Conservation (phyloP, 2,797 vertebrate species). For the Channallabes apus region DNA sequence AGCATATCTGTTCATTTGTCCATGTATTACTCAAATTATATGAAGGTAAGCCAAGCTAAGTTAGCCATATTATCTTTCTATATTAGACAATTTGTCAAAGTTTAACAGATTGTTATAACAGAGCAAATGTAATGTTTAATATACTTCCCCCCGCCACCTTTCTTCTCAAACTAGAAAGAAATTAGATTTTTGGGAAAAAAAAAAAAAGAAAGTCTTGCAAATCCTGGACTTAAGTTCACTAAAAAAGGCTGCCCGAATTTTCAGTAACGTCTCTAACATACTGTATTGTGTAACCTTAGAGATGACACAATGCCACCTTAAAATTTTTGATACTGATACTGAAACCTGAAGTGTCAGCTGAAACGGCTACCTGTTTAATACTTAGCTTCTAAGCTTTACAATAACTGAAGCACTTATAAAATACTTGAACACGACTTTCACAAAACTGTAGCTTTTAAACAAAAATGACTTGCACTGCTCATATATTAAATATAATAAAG, state of each 20-base stretch:
- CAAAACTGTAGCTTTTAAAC: no score
- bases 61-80: background rate
- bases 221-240: background rate
- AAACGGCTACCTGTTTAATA: background rate
- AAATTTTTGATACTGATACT: background rate
- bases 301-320: background rate
- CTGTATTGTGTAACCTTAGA: background rate
- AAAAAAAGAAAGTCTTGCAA: background rate
- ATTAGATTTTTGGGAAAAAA: background rate
- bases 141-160: no score
- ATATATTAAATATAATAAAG: no score
- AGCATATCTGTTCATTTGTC: no score
- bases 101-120: background rate
- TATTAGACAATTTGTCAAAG: background rate
- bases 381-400: background rate
- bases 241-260: background rate
- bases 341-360: background rate
- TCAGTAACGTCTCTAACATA: background rate
- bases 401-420: background rate
- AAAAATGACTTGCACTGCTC: no score
- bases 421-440: no score
- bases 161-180: background rate
- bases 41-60: background rate
- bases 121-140: background rate
- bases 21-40: background rate